A percentile compares a stretch with the other conserved stretches of the same genome.
These are phyloP conservation scores for Diplodus sargus DNA, from an alignment of 2,797 vertebrate species.

Conservation along the genomic window DNA sequence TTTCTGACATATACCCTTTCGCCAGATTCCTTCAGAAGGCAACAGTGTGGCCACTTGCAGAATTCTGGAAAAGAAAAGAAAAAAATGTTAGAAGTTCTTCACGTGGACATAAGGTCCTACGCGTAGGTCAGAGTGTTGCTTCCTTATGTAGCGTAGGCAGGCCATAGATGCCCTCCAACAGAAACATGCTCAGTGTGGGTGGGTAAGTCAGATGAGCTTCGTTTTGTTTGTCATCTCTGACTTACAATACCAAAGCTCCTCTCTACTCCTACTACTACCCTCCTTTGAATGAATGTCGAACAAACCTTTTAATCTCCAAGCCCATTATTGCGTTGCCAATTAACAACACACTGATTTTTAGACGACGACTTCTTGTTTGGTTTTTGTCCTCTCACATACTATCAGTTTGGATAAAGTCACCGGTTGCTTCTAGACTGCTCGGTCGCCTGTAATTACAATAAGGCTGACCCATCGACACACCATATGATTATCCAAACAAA, in stretches of 20 bases:
- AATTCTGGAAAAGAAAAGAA: neutral
- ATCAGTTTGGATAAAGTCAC: neutral
- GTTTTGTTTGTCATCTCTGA: neutral
- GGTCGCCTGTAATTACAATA: no score
- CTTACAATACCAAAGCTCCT: neutral
- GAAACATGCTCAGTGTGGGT: conserved; percentile 2
- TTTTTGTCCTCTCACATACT: neutral
- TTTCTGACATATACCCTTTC: neutral
- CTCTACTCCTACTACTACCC: neutral
- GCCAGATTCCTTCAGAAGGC: neutral
- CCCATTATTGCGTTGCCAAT: neutral
- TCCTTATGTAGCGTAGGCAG: neutral
- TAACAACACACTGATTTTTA: neutral
- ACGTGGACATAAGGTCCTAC: neutral
- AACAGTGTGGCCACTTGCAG: neutral
- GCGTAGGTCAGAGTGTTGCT: neutral
- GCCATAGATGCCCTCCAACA: neutral
- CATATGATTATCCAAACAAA: no score
- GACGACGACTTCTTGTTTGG: neutral
- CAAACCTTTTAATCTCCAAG: no score
- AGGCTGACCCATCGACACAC: no score
- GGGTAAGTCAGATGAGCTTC: neutral
- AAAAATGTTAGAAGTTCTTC: neutral
- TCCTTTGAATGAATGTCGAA: no score
- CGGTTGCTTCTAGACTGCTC: no score